Evolutionary conservation across 2,888 invertebrate species (phyloP), one percentile per base, ranked within the genome.

Genomic region (Augiades crinisus): DNA sequence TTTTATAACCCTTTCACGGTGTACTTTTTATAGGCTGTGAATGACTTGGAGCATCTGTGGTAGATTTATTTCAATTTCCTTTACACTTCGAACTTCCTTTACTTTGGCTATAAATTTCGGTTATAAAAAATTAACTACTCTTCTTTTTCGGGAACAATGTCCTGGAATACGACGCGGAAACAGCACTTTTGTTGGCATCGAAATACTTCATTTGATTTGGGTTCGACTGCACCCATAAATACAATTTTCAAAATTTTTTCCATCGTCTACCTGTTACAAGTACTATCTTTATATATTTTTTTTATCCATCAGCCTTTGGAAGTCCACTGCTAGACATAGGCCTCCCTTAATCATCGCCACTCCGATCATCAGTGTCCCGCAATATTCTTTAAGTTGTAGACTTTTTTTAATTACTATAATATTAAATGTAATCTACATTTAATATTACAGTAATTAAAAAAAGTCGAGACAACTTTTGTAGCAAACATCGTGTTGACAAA

Each of bases 51-150:
- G 79, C 85, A 85, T 86, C 84, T 85, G 86, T 70, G 81, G 85
- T 80, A 72, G 79, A 83, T 83, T 80, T 81, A 79, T 80, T 83
- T 80, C 78, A 71, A 83, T 86, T 83, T 82, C 85, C 81, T 81
- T 76, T 75, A 78, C 82, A 78, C 74, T 77, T 75, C 68, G 62
- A 68, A 78, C 85, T 83, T 86, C 85, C 86, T 82, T 75, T 78
- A 74, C 74, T 69, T 64, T 57, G 65, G 69, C 69, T 63, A 74
- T 81, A 78, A 83, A 82, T 76, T 72, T 67, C 46, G 75, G 73
- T 74, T 69, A 77, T 84, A 79, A 83, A 83, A 84, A 81, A 80
- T 72, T 78, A 71, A 81, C 72, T 64, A 64, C 74, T 59, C 65
- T 70, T 72, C 70, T 75, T 74, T 74, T 72, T 71, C 59, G 57